Percentiles rank a stretch among this genome's conserved stretches.
Evolutionary conservation across 64 coral and sea anemone genomes (phyloP).

Genomic region (Montipora foliosa): DNA sequence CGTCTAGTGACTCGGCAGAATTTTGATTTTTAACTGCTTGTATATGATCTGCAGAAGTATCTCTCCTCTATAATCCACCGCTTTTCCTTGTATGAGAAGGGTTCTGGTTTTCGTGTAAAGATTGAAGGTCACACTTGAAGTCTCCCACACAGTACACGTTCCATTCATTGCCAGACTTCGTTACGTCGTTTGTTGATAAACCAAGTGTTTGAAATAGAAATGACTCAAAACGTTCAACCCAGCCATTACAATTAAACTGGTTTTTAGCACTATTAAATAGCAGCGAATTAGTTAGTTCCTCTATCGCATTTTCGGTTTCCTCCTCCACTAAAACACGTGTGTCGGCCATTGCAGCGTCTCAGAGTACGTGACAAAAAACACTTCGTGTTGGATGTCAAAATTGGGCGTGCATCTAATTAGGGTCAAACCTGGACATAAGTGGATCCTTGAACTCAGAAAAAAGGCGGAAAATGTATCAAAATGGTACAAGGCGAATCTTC

Average conservation of each 20-base stretch:
- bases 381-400: too few species aligned
- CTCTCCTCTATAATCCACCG: constrained; percentile 22
- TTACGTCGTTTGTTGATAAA: constrained; percentile 30
- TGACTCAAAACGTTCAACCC: constrained; percentile 31
- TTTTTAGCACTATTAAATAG: constrained; percentile 50
- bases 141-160: constrained; percentile 61
- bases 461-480: too few species aligned
- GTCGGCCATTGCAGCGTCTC: background rate
- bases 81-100: constrained; percentile 66
- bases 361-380: too few species aligned
- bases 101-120: constrained; percentile 54
- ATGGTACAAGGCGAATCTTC: too few species aligned
- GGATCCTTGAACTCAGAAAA: too few species aligned
- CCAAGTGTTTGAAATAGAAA: constrained; percentile 41
- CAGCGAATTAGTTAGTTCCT: constrained; percentile 41
- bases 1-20: background rate
- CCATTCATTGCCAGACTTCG: constrained; percentile 36
- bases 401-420: too few species aligned
- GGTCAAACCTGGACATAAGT: too few species aligned
- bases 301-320: background rate
- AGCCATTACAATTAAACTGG: constrained; percentile 58
- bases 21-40: background rate
- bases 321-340: background rate
- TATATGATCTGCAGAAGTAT: constrained; percentile 25
- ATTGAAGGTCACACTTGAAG: constrained; percentile 67